Conservation (phyloP, 1,140 invertebrate species). For the Drosophila murphyi region DNA sequence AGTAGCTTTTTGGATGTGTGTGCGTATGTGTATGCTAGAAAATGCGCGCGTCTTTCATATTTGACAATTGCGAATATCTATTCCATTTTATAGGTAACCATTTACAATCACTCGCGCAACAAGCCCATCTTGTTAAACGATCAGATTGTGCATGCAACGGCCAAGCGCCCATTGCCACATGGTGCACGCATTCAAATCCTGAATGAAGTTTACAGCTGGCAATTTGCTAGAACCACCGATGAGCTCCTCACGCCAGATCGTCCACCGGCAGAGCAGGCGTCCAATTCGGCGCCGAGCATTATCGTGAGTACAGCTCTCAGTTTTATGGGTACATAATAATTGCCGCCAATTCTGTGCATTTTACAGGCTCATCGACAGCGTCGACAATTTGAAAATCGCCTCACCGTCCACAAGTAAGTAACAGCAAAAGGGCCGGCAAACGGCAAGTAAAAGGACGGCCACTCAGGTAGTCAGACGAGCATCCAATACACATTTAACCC, state of each 20-base stretch:
- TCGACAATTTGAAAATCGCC: conserved; percentile 55
- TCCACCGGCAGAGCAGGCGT: conserved; percentile 46
- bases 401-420: conserved; percentile 77
- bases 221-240: conserved; percentile 48
- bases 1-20: conserved; percentile 31
- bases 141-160: conserved; percentile 40
- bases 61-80: not conserved
- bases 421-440: not conserved
- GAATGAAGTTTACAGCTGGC: conserved; percentile 63
- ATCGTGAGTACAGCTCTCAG: conserved; percentile 49
- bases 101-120: conserved; percentile 59
- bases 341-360: conserved; percentile 5
- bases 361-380: conserved; percentile 46
- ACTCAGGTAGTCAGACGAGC: conserved; percentile 46
- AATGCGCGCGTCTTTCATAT: conserved; percentile 29
- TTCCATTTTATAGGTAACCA: conserved; percentile 57
- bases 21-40: not conserved
- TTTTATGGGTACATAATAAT: conserved; percentile 29
- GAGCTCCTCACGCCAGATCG: conserved; percentile 60
- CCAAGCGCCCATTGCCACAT: conserved; percentile 64
- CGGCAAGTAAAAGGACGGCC: conserved; percentile 16
- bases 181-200: conserved; percentile 65
- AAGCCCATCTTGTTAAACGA: conserved; percentile 64
- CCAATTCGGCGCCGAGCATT: conserved; percentile 71
- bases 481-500: conserved; percentile 24